Evolutionary conservation across 2,113 vertebrate genomes (phyloP).

Genomic region (Phoxinus phoxinus): DNA sequence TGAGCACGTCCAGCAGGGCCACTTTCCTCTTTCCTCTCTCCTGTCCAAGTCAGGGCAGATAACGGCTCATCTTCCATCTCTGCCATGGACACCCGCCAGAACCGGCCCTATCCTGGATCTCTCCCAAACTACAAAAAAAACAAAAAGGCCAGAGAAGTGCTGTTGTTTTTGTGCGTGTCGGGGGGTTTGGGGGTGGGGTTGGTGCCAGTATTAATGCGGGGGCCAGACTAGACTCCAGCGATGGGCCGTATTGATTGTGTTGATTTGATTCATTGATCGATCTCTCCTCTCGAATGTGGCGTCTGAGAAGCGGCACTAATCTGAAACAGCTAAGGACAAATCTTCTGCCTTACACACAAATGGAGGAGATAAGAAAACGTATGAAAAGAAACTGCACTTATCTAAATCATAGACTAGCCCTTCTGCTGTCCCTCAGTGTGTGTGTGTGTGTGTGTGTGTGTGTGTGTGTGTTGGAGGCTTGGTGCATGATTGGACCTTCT

Average conservation of each 20-base stretch:
- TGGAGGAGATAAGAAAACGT: slow-evolving; percentile 88
- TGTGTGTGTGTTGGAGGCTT: slow-evolving; percentile 6
- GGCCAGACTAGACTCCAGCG: slow-evolving; percentile 89
- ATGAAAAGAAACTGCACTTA: slow-evolving; percentile 92
- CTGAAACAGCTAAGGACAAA: slow-evolving; percentile 87
- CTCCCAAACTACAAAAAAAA: background rate
- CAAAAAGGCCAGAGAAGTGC: background rate
- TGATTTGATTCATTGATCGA: slow-evolving; percentile 99
- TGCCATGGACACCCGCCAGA: slow-evolving; percentile 77
- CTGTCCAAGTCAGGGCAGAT: slow-evolving; percentile 72
- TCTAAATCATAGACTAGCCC: slow-evolving; percentile 85
- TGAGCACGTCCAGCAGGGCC: slow-evolving; percentile 49
- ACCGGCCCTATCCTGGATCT: slow-evolving; percentile 42
- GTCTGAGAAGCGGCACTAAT: slow-evolving; percentile 93
- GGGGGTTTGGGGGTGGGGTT: slow-evolving; percentile 54
- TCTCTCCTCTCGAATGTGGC: slow-evolving; percentile 86
- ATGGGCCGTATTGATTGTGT: slow-evolving; percentile 94
- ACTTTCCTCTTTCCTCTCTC: slow-evolving; percentile 44
- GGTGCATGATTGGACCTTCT: background rate
- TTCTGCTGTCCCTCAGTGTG: slow-evolving; percentile 51
- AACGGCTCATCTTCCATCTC: slow-evolving; percentile 66
- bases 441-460: slow-evolving; percentile 26
- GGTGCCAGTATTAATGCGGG: slow-evolving; percentile 92
- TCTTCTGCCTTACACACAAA: slow-evolving; percentile 86
- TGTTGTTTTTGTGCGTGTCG: slow-evolving; percentile 45